These are phyloP conservation scores for Dasysyrphus tricinctus DNA, from an alignment of 2,888 invertebrate species.

Conservation along the genomic window DNA sequence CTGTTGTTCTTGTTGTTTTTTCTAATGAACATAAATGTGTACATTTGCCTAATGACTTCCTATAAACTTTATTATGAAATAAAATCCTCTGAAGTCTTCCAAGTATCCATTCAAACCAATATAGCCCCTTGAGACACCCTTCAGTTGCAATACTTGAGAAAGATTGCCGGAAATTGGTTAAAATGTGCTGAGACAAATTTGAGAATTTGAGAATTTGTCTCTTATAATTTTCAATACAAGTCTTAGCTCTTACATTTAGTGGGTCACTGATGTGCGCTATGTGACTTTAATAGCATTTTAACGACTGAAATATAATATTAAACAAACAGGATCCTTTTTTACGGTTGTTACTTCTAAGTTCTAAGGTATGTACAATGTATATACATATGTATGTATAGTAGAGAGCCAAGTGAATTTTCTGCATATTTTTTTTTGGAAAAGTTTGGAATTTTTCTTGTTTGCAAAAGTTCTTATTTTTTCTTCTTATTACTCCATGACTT, in stretches of 20 bases:
- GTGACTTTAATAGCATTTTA: background rate
- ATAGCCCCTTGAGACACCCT: background rate
- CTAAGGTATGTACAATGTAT: no score
- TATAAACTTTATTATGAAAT: background rate
- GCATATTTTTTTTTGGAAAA: background rate
- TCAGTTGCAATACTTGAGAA: background rate
- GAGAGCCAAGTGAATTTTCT: background rate
- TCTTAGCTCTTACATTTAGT: background rate
- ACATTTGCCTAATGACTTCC: background rate
- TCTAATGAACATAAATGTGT: background rate
- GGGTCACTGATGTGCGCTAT: background rate
- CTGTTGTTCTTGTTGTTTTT: background rate
- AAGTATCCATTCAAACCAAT: background rate
- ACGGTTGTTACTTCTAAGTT: background rate
- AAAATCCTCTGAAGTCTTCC: background rate
- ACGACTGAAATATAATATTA: background rate
- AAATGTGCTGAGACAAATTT: background rate
- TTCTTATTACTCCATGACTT: background rate
- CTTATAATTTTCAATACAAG: background rate
- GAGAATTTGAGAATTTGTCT: background rate
- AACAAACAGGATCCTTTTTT: background rate
- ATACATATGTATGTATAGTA: no score
- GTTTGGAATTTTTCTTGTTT: background rate
- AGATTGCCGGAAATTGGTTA: background rate
- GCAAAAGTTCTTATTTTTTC: background rate